Evolutionary conservation across 1,140 invertebrate genomes (phyloP).

Genomic region (Steinernema khuongi): DNA sequence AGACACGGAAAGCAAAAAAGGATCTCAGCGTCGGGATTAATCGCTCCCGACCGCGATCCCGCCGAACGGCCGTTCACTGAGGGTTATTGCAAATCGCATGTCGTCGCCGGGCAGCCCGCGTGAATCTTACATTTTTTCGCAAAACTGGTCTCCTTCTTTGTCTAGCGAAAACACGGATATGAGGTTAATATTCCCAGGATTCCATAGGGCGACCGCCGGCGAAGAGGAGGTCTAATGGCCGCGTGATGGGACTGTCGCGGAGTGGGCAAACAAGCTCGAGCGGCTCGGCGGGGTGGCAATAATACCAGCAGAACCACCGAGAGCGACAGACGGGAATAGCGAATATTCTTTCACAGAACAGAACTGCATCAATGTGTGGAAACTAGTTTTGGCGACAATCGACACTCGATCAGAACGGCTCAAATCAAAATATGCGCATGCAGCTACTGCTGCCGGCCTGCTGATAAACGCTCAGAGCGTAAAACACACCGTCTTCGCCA

Average conservation of each 20-base stretch:
- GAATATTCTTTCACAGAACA: not conserved
- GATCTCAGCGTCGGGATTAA: too few relatives aligned
- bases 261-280: not conserved
- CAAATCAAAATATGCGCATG: conserved; percentile 9
- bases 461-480: not conserved
- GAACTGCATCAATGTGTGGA: not conserved
- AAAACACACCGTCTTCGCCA: not conserved
- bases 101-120: too few relatives aligned
- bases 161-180: not conserved
- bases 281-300: not conserved
- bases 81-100: too few relatives aligned
- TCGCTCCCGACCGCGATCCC: too few relatives aligned
- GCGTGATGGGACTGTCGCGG: not conserved
- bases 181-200: too few relatives aligned
- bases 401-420: not conserved
- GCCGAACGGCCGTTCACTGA: too few relatives aligned
- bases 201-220: too few relatives aligned
- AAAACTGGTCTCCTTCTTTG: not conserved
- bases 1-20: too few relatives aligned
- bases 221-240: not conserved
- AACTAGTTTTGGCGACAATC: conserved; percentile 11
- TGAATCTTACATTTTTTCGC: too few relatives aligned
- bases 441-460: conserved; percentile 3
- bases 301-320: not conserved
- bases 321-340: not conserved